Evolutionary conservation across 2,113 vertebrate genomes (phyloP), one percentile per base, ranked within the genome.

Genomic region (Myotis lucifugus): DNA sequence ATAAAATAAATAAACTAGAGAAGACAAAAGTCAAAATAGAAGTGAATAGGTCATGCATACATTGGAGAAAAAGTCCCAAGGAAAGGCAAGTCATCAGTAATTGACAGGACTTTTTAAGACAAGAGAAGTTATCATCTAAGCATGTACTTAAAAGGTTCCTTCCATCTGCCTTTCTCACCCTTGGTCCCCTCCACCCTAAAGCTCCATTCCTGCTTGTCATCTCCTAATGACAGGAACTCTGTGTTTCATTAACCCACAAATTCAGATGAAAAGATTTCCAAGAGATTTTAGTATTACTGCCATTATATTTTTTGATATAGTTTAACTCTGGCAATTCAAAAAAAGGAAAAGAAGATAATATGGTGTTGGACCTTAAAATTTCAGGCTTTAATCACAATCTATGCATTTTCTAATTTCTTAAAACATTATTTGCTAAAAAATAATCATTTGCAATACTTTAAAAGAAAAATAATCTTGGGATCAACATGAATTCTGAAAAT

Each of bases 21-120:
- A 90, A 88, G 0, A 96, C 86, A 50, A 85, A 91, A 14, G 59
- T 85, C 11, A 97, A 95, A 94, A 91, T 1, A 88, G 27, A 91
- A 27, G 50, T 66, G 5, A 46, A 37, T 88, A 77, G 10, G 15
- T n/a, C 29, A 46, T 0, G 27, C 25, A 50, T 0, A 15, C 25
- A 25, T 73, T 95, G 4, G 54, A 66, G 0, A 50, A 52, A 56
- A 82, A 78, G 56, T 90, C 86, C 72, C 0, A 85, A 9, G 0
- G 72, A 93, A 88, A 83, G 27, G 73, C 79, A 48, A 84, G 0
- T n/a, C n/a, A 27, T 70, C 5, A 79, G 88, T 29, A 85, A 93
- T 13, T 34, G 12, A 37, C 2, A 96, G 59, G n/a, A 77, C 69
- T 94, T 67, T 86, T 23, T 50, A 46, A 88, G 61, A 37, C 29